phyloP scores from a whole-genome alignment of 2,888 invertebrate species.

The Lottia scabra region DNA sequence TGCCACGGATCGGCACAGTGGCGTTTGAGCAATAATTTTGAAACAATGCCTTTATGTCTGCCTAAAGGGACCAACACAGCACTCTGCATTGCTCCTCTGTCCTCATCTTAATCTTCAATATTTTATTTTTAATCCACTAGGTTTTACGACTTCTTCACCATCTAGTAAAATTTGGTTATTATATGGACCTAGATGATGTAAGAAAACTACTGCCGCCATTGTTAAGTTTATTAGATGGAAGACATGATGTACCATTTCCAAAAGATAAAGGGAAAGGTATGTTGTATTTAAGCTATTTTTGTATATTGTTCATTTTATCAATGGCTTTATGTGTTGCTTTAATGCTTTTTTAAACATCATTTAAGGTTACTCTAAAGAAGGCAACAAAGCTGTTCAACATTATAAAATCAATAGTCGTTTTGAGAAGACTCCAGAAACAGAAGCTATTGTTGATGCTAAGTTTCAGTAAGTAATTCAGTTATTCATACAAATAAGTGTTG shows the following conservation, averaged over 20 bases:
- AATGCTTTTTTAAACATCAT: neutral
- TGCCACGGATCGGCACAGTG: no score
- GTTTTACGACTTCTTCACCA: slow-evolving; percentile 65
- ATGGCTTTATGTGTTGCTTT: no score
- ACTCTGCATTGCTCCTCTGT: no score
- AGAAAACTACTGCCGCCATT: slow-evolving; percentile 64
- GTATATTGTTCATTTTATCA: neutral
- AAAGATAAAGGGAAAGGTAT: slow-evolving; percentile 59
- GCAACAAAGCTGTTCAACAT: slow-evolving; percentile 52
- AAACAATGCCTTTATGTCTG: neutral
- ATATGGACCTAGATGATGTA: slow-evolving; percentile 66
- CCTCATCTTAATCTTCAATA: no score
- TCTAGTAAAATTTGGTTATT: slow-evolving; percentile 68
- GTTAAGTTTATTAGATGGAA: slow-evolving; percentile 65
- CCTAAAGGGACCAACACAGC: neutral
- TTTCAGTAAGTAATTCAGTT: slow-evolving; percentile 55
- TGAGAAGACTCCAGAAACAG: slow-evolving; percentile 56
- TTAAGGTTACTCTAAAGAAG: slow-evolving; percentile 61
- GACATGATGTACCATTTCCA: slow-evolving; percentile 67
- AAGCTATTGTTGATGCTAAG: slow-evolving; percentile 67
- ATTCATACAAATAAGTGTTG: no score
- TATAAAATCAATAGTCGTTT: slow-evolving; percentile 59
- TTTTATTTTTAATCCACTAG: slow-evolving; percentile 36
- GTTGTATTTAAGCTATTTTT: neutral
- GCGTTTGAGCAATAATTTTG: no score